These are phyloP conservation scores for Phoxinus phoxinus DNA, from an alignment of 2,113 vertebrate species.

Conservation along the genomic window DNA sequence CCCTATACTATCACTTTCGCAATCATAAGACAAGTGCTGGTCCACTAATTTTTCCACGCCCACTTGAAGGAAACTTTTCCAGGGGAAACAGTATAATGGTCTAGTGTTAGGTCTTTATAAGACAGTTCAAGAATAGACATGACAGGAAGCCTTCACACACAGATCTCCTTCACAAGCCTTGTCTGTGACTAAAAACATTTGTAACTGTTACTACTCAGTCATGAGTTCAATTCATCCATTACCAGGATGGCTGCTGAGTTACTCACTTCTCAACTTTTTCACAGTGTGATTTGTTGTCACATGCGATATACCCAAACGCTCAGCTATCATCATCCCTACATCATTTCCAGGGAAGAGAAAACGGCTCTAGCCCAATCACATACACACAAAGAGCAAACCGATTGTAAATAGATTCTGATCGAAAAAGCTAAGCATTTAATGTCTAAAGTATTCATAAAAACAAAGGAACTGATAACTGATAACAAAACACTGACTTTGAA, in stretches of 20 bases:
- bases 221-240: neutral
- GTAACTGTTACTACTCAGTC: neutral
- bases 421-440: neutral
- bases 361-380: neutral
- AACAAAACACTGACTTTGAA: neutral
- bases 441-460: neutral
- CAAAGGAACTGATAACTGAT: neutral
- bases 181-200: neutral
- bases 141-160: neutral
- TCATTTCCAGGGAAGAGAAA: neutral
- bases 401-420: neutral
- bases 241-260: neutral
- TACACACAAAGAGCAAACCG: too few relatives aligned
- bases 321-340: neutral
- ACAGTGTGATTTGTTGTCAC: conserved; percentile 15
- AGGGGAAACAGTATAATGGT: neutral
- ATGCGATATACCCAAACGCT: neutral
- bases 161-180: neutral
- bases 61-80: neutral
- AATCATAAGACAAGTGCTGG: too few relatives aligned
- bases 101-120: neutral
- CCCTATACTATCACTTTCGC: neutral
- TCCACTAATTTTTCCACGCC: neutral
- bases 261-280: neutral
- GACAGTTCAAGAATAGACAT: neutral